Evolutionary conservation across 2,888 invertebrate species (phyloP), one percentile per base, ranked within the genome.

Genomic region (Coelopa pilipes): DNA sequence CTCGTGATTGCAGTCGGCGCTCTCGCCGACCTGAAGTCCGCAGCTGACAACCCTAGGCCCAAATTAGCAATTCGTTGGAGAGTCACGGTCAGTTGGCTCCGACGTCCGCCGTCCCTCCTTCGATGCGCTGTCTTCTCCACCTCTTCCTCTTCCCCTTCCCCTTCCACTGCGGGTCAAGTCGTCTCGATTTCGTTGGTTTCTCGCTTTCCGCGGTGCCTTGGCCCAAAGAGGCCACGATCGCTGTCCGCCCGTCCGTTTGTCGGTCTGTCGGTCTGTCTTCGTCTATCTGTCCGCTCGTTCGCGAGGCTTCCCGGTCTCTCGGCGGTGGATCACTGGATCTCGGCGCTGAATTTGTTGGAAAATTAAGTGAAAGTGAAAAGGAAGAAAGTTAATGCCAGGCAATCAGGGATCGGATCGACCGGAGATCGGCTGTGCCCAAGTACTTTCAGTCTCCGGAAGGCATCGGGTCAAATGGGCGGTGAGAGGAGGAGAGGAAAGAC

Each of bases 61-160:
- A 34, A 34, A 57, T 19, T 11, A 17, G 53, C 57, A 57, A 57
- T 57, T 57, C 17, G 21, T 57, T 57, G 3, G 19, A 57, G 17
- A 19, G 57, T 57, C 57, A 57, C 57, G 19, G 57, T 57, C 15
- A 57, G 57, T n/a, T 57, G 57, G 21, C 57, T 57, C 57, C 57
- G 17, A n/a, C 15, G 21, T 57, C 19, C 0, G 17, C 12, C 17
- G 11, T 15, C 21, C 17, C 57, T 19, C 5, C 21, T 17, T 2
- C 21, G 19, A n/a, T n/a, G n/a, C 34, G 34, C 34, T 7, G 4
- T 34, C 34, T 34, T 34, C 34, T 4, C 34, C 34, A 34, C 2
- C 34, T 2, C 34, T 34, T 34, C 34, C 2, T 34, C 34, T 2
- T 19, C 19, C 17, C n/a, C 11, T 57, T 57, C 21, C 21, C 2